Percentiles rank a stretch among this genome's conserved stretches.
Evolutionary conservation across 2,797 vertebrate genomes (phyloP).

Genomic region (Dryobates pubescens): DNA sequence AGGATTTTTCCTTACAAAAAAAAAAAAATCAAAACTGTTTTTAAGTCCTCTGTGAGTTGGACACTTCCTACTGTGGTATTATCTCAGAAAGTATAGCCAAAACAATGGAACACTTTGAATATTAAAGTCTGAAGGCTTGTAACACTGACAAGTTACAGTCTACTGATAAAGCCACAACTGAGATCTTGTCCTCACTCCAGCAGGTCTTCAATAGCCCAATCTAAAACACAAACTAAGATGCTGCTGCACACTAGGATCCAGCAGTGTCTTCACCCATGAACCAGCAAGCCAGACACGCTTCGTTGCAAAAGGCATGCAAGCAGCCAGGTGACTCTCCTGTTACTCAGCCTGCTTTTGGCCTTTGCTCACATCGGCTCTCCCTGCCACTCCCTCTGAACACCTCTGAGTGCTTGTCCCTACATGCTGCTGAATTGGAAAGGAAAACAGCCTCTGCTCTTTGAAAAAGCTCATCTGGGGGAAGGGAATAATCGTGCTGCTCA

Average conservation of each 20-base stretch:
- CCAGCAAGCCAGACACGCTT: background rate
- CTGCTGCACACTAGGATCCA: background rate
- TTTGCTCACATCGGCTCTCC: background rate
- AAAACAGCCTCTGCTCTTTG: background rate
- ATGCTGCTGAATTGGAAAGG: constrained; percentile 27
- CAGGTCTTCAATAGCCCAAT: background rate
- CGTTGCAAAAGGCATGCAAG: background rate
- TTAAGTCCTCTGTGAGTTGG: background rate
- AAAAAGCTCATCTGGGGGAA: background rate
- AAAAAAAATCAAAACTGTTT: background rate
- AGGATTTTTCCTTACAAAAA: background rate
- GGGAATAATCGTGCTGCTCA: background rate
- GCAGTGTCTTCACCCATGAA: background rate
- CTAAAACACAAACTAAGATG: background rate
- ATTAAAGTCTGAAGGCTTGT: background rate
- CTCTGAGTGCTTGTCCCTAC: constrained; percentile 64
- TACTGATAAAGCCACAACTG: background rate
- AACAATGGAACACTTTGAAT: background rate
- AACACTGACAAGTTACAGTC: background rate
- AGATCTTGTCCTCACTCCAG: background rate
- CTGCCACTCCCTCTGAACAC: constrained; percentile 56
- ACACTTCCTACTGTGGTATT: background rate
- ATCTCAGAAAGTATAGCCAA: background rate
- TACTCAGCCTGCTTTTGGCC: constrained; percentile 47
- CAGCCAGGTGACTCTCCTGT: constrained; percentile 29